Conservation (phyloP, 2,113 vertebrate species). For the Etia nguti region DNA sequence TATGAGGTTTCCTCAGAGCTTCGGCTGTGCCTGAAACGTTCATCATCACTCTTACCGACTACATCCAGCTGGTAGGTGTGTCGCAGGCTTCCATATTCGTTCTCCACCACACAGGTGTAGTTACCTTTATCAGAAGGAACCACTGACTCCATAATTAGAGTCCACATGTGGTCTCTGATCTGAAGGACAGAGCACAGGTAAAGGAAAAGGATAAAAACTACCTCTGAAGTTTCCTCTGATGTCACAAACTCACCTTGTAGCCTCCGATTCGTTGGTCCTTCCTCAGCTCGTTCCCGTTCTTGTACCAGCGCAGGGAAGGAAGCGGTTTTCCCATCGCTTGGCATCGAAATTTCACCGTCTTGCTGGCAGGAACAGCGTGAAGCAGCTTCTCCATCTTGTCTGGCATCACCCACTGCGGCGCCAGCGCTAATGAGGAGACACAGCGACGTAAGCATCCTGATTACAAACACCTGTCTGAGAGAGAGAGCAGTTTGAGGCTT, state of each 20-base stretch:
- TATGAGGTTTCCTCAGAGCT: background rate
- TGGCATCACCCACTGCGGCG: constrained; percentile 84
- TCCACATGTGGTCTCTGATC: constrained; percentile 88
- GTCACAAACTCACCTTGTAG: constrained; percentile 76
- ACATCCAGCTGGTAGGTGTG: constrained; percentile 92
- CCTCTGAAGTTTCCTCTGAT: background rate
- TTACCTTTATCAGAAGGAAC: constrained; percentile 89
- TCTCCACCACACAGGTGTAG: constrained; percentile 93
- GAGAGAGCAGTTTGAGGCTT: constrained; percentile 29
- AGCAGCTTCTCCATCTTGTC: constrained; percentile 93
- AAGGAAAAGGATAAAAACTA: background rate
- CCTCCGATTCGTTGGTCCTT: constrained; percentile 88
- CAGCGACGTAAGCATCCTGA: background rate
- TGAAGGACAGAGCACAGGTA: constrained; percentile 30
- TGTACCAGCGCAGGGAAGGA: constrained; percentile 84
- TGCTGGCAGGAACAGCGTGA: constrained; percentile 81
- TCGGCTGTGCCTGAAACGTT: background rate
- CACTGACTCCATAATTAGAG: constrained; percentile 90
- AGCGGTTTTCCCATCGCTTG: constrained; percentile 81
- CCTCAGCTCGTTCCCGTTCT: constrained; percentile 86
- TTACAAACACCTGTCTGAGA: background rate
- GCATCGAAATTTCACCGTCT: constrained; percentile 86
- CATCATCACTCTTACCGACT: constrained; percentile 75
- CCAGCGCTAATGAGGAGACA: constrained; percentile 55
- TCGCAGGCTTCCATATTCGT: constrained; percentile 83